Conservation (phyloP, 1,140 invertebrate genomes). For the Zelostemma sp. region DNA sequence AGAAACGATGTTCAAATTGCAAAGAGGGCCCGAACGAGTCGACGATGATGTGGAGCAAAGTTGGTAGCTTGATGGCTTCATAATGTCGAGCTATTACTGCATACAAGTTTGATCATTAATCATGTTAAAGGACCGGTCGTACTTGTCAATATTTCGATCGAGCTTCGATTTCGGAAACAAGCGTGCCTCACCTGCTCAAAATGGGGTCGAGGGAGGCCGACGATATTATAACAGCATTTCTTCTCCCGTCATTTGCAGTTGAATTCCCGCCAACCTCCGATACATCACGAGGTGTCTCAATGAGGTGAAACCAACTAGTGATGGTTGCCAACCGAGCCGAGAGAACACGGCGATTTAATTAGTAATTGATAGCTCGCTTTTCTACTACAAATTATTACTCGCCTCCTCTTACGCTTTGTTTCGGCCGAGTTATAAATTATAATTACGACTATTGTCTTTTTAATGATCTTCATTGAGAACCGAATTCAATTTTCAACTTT, state of each 20-base stretch:
- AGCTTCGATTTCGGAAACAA: conserved; percentile 38
- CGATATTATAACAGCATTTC: conserved; percentile 55
- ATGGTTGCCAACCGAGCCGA: conserved; percentile 53
- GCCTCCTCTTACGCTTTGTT: conserved; percentile 5
- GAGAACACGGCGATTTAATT: conserved; percentile 55
- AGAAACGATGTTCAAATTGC: too few species aligned
- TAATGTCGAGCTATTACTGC: too few species aligned
- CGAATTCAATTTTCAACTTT: neutral
- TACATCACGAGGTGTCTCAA: conserved; percentile 57
- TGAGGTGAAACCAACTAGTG: conserved; percentile 51
- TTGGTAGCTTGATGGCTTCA: too few species aligned
- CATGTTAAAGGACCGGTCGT: too few species aligned
- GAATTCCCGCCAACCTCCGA: conserved; percentile 63
- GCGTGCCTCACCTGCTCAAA: conserved; percentile 32
- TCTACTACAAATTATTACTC: conserved; percentile 36
- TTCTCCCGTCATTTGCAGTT: conserved; percentile 61
- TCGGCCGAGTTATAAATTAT: conserved; percentile 4
- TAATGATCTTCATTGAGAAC: neutral
- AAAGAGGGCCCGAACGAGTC: too few species aligned
- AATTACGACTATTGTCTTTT: conserved; percentile 2
- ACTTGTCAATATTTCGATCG: conserved; percentile 21
- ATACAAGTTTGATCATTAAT: too few species aligned
- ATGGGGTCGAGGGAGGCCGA: conserved; percentile 51
- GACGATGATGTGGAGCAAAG: too few species aligned
- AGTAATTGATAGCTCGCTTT: conserved; percentile 58